phyloP scores from a whole-genome alignment of 1,140 invertebrate genomes.

The Heliconius congener region DNA sequence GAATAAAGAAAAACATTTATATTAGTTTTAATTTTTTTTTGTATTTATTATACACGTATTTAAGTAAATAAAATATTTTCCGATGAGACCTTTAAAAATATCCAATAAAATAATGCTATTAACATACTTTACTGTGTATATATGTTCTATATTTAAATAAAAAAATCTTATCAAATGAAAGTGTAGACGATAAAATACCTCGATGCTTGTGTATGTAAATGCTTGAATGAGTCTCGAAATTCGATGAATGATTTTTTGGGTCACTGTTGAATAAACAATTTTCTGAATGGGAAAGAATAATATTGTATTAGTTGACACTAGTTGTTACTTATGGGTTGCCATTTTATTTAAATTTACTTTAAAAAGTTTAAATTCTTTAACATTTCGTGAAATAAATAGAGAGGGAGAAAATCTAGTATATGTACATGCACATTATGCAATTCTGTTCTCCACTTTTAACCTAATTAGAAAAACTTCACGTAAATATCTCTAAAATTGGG shows the following conservation, averaged over 20 bases:
- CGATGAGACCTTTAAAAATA: too few relatives aligned
- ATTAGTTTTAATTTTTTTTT: background rate
- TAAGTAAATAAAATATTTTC: too few relatives aligned
- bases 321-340: background rate
- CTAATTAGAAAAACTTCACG: too few relatives aligned
- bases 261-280: conserved; percentile 14
- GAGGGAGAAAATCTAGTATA: too few relatives aligned
- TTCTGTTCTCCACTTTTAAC: background rate
- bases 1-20: background rate
- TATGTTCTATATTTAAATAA: background rate
- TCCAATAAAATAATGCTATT: too few relatives aligned
- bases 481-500: too few relatives aligned
- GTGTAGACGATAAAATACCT: background rate
- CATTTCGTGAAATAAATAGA: too few relatives aligned
- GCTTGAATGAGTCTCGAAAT: conserved; percentile 12
- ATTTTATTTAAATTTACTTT: background rate
- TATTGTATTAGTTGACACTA: background rate
- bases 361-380: background rate
- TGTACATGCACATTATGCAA: too few relatives aligned
- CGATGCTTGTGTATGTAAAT: conserved; percentile 1
- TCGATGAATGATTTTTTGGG: conserved; percentile 7
- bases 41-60: too few relatives aligned
- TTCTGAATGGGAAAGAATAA: background rate
- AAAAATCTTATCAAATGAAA: background rate
- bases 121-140: background rate